Conservation (phyloP, 2,113 vertebrate genomes). For the Sisor rabdophorus region DNA sequence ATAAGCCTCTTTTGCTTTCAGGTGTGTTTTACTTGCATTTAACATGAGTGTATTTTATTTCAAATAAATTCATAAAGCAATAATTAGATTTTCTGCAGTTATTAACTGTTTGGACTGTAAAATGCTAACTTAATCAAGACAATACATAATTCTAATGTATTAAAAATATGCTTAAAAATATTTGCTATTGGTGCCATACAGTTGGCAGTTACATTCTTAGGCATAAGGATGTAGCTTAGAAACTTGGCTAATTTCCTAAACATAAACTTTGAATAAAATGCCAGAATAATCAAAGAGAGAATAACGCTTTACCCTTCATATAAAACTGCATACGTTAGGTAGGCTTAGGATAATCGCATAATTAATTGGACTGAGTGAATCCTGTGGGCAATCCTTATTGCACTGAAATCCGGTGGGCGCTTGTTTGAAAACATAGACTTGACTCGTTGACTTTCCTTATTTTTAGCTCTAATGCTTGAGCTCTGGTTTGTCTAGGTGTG, state of each 20-base stretch:
- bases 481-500: conserved; percentile 76
- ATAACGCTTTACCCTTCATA: neutral
- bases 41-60: neutral
- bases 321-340: neutral
- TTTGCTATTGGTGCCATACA: conserved; percentile 18
- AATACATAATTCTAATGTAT: neutral
- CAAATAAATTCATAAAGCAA: neutral
- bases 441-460: neutral
- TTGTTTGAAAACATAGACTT: conserved; percentile 31
- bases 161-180: conserved; percentile 20
- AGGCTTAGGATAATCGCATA: conserved; percentile 15
- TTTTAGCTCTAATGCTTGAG: neutral
- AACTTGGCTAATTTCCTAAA: conserved; percentile 30
- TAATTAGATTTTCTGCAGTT: neutral
- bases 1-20: conserved; percentile 97
- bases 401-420: conserved; percentile 18
- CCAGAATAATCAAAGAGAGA: conserved; percentile 17
- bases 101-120: neutral
- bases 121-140: neutral
- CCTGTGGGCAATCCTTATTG: conserved; percentile 22
- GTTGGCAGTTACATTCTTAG: conserved; percentile 32
- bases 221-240: conserved; percentile 41
- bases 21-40: conserved; percentile 59
- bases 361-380: neutral
- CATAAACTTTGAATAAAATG: conserved; percentile 23